Evolutionary conservation across 2,113 vertebrate genomes (phyloP).

Genomic region (Hoplias malabaricus): DNA sequence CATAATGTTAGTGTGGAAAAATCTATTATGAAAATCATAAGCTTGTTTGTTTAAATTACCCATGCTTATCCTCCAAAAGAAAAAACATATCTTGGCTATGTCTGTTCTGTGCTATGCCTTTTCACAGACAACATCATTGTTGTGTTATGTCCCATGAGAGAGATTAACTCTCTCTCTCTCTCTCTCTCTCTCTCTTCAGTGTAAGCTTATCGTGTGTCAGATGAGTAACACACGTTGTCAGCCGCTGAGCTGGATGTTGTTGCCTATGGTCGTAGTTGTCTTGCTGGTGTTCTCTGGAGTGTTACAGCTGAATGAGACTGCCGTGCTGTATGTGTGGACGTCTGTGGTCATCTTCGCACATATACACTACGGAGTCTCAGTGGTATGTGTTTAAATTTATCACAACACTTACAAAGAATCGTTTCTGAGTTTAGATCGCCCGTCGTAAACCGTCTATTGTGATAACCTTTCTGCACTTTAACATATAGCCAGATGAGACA

Average conservation of each 20-base stretch:
- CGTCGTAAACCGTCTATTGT: too few relatives aligned
- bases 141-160: too few relatives aligned
- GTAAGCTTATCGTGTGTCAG: constrained; percentile 96
- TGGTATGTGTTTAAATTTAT: constrained; percentile 78
- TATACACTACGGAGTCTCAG: constrained; percentile 90
- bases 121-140: too few relatives aligned
- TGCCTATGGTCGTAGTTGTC: constrained; percentile 81
- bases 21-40: too few relatives aligned
- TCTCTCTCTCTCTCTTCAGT: constrained; percentile 70
- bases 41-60: too few relatives aligned
- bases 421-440: neutral
- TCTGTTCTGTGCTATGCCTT: too few relatives aligned
- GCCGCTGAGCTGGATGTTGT: constrained; percentile 85
- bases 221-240: constrained; percentile 96
- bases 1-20: too few relatives aligned
- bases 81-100: too few relatives aligned
- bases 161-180: neutral
- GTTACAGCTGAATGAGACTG: constrained; percentile 61
- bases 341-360: constrained; percentile 81
- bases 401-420: neutral
- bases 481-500: neutral
- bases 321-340: constrained; percentile 81
- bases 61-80: too few relatives aligned
- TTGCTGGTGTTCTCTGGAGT: constrained; percentile 67
- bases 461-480: neutral